Evolutionary conservation across 1,140 invertebrate genomes (phyloP), one percentile per base, ranked within the genome.

Genomic region (Plodia interpunctella): DNA sequence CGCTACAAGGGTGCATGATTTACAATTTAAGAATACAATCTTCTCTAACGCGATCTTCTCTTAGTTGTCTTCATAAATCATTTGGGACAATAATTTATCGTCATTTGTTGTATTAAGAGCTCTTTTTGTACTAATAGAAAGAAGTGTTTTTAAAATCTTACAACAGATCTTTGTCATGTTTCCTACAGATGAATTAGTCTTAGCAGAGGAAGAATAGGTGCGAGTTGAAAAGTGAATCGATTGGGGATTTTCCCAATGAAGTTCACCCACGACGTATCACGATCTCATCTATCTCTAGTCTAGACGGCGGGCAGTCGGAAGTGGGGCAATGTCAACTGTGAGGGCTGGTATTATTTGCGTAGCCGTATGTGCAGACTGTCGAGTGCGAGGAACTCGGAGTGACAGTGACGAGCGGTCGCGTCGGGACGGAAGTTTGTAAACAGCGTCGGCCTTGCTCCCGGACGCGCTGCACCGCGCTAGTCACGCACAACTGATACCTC

Each of bases 341-440:
- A 85, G 82, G 83, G 85, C 85, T 82, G 76, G 74, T 76, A 84
- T 84, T 87, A 86, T 88, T 86, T 85, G 83, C 80, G 78, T 83
- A 78, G 76, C 75, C 80, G 80, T 87, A 78, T 75, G 69, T 55
- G 61, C 38, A 52, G 66, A 53, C 10, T n/a, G 32, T 25, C 62
- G 71, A 32, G 30, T 32, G 30, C 30, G 30, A 80, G 76, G 67
- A 77, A 72, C 77, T 67, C 72, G 68, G n/a, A 69, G 76, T 83
- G 82, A 87, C 79, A 83, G 79, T 79, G 80, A 56, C 66, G 66
- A 51, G 18, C 20, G 18, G 71, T 6, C 70, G 70, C 72, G 70
- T 78, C 76, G 76, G 76, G 78, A 78, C 82, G 83, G 83, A 83
- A 87, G 82, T 88, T 87, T 86, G 83, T 87, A 87, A 88, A 88